Evolutionary conservation across 2,888 invertebrate genomes (phyloP).

Genomic region (Orchesella flavescens): DNA sequence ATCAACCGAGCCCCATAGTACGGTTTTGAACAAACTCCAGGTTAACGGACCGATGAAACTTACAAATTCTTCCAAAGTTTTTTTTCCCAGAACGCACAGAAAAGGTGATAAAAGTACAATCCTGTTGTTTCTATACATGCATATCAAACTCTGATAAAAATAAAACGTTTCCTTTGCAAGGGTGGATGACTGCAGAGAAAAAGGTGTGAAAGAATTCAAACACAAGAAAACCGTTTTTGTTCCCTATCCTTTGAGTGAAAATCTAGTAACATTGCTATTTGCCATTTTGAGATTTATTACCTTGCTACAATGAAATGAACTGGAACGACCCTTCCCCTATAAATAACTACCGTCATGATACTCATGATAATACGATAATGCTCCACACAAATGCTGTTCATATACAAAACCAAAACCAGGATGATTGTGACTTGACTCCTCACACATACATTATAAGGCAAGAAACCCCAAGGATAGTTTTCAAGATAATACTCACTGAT

Average conservation of each 20-base stretch:
- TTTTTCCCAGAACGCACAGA: neutral
- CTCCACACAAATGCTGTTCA: neutral
- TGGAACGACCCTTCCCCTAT: conserved; percentile 51
- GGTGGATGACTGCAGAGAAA: neutral
- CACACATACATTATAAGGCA: no score
- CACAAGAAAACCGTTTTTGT: conserved; percentile 16
- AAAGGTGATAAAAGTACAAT: neutral
- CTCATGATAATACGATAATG: neutral
- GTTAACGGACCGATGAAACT: conserved; percentile 21
- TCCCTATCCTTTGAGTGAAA: neutral
- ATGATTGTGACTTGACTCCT: no score
- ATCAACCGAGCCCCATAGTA: neutral
- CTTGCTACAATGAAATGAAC: conserved; percentile 42
- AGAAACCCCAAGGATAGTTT: no score
- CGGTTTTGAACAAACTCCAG: neutral
- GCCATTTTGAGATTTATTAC: conserved; percentile 54
- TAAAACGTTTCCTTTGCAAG: no score
- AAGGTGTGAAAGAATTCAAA: conserved; percentile 36
- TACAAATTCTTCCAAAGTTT: conserved; percentile 2
- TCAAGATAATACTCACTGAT: no score
- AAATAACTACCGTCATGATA: conserved; percentile 26
- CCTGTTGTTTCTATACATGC: neutral
- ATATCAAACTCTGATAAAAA: no score
- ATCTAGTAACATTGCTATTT: conserved; percentile 24
- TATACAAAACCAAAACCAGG: no score